A percentile compares a stretch with the other conserved stretches of the same genome.
Evolutionary conservation across 2,888 invertebrate species (phyloP).

Genomic region (Eupithecia insigniata): DNA sequence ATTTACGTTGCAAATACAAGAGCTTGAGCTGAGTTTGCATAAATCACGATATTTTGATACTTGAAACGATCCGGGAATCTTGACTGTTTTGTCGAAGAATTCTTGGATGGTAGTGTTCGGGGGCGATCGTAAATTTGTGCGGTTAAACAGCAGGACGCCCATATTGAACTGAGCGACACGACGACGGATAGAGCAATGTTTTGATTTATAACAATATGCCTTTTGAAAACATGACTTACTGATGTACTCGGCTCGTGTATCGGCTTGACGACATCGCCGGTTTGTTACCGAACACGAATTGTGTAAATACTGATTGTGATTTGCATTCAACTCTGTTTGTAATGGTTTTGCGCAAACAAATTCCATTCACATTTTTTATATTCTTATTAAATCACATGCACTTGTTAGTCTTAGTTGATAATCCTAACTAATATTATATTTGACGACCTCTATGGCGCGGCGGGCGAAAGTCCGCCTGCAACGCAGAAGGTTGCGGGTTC

Average conservation of each 20-base stretch:
- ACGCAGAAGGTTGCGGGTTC: too few relatives aligned
- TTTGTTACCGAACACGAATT: conserved; percentile 30
- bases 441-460: too few relatives aligned
- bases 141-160: conserved; percentile 78
- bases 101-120: conserved; percentile 67
- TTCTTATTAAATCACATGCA: too few relatives aligned
- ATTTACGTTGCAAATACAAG: conserved; percentile 51
- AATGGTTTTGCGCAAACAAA: neutral
- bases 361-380: neutral
- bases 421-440: too few relatives aligned
- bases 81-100: conserved; percentile 56
- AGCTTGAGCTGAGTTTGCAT: conserved; percentile 61
- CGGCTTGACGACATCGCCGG: conserved; percentile 35
- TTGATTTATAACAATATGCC: conserved; percentile 71
- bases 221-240: conserved; percentile 59
- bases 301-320: conserved; percentile 24
- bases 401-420: too few relatives aligned
- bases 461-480: too few relatives aligned
- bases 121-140: conserved; percentile 83
- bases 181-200: conserved; percentile 76
- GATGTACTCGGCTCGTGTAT: conserved; percentile 55
- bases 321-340: conserved; percentile 5
- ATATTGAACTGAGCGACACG: conserved; percentile 62
- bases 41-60: conserved; percentile 83
- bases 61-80: conserved; percentile 75